Conservation (phyloP, 2,888 invertebrate genomes). For the Eupithecia centaureata region DNA sequence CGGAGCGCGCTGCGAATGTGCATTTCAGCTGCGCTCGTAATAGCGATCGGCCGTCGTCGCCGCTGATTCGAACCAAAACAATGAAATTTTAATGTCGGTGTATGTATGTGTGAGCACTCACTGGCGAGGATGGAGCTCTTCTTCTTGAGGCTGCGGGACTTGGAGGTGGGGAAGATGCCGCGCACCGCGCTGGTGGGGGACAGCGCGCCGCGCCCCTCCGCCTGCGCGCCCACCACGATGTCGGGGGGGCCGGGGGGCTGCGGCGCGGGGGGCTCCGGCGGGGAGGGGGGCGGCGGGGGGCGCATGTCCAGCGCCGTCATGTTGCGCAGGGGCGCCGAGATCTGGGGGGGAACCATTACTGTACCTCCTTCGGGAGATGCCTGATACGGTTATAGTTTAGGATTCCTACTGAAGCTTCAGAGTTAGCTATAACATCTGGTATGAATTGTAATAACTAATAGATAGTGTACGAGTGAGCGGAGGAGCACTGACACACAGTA, state of each 20-base stretch:
- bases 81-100: too few species aligned
- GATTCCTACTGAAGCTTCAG: too few species aligned
- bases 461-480: background rate
- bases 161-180: slow-evolving; percentile 84
- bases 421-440: too few species aligned
- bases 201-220: slow-evolving; percentile 44
- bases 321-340: slow-evolving; percentile 51
- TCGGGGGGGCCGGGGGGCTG: slow-evolving; percentile 30
- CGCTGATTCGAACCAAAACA: too few species aligned
- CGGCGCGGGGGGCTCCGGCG: slow-evolving; percentile 30
- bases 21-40: too few species aligned
- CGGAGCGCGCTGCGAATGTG: too few species aligned
- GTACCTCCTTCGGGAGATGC: too few species aligned
- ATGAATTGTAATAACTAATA: too few species aligned
- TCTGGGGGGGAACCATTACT: slow-evolving; percentile 43
- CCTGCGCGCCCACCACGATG: slow-evolving; percentile 44
- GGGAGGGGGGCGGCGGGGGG: slow-evolving; percentile 55
- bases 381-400: too few species aligned
- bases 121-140: slow-evolving; percentile 90
- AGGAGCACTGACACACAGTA: too few species aligned
- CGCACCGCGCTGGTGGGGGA: slow-evolving; percentile 81
- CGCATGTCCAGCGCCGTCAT: slow-evolving; percentile 7
- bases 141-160: slow-evolving; percentile 87
- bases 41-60: too few species aligned
- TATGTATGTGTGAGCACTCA: slow-evolving; percentile 79